Base-by-base conservation (phyloP, 2,888 invertebrate genomes). In the Parnassius smintheus region DNA sequence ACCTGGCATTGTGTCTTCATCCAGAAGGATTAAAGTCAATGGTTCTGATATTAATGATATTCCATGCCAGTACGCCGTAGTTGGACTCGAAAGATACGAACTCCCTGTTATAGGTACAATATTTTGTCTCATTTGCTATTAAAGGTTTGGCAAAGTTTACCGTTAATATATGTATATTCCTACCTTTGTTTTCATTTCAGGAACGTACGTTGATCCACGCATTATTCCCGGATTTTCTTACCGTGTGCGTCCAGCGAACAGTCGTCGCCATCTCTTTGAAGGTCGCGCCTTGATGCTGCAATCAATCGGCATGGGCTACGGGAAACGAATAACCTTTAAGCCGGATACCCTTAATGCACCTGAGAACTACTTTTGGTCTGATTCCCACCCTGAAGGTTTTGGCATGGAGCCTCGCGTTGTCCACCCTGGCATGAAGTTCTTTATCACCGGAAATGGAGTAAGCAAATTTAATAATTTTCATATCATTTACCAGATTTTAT, bases 321-420 rank as follows among this genome's bases (percentile, higher is more conserved):
- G 95, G 42, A 96, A 96, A 77, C 92, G 96, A 56, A 89, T 96
- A 64, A 95, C 95, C 1, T 96, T 96, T 84, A 92, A 94, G 71
- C 94, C 95, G 0, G 94, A 94, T 68, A 92, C 92, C 2, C 81
- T 93, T 22, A 88, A 93, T 61, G 82, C 86, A 13, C 93, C 94
- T 2, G 92, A 94, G 69, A 95, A 95, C 81, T 95, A 94, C 79
- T 94, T 96, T 83, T 96, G 96, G 95, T 95, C 95, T 35, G 96
- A 96, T 82, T 95, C 94, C 50, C 94, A 94, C 71, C 94, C 95
- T 4, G 95, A 95, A 73, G 96, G 96, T 48, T 86, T 94, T 65
- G 96, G 95, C 57, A 89, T 95, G 77, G 95, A 95, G 78, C 91
- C 94, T 2, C 91, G 94, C 54, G 95, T 95, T 9, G 93, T 95